Base-by-base conservation (phyloP, 2,888 invertebrate genomes). In the Drosophila fungiperda region DNA sequence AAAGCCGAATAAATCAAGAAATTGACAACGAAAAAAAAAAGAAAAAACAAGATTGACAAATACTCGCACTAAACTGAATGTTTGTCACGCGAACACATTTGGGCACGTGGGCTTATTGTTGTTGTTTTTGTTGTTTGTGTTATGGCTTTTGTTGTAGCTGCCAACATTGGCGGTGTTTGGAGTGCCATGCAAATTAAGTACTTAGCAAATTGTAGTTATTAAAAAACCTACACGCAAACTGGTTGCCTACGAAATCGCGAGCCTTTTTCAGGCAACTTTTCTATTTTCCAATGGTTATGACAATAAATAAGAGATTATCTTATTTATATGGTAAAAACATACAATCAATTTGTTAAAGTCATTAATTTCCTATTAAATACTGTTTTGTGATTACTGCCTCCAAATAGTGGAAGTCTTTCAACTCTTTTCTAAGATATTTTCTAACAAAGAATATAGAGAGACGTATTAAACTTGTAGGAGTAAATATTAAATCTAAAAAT, bases 201-300 rank as follows among this genome's bases (percentile, higher is more conserved):
- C 73, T 90, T 86, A 76, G 82, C 69, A 70, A 90, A 88, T 85
- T 86, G 67, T 76, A 71, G 71, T 86, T 80, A 85, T 83, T 81
- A 76, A 61, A 61, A 73, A 74, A 29, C 45, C n/a, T n/a, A 38
- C 79, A 77, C 69, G 79, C 75, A 69, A 78, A 60, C 26, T 49
- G 11, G n/a, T 26, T n/a, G n/a, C 53, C n/a, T 8, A 20, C 32
- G 26, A 73, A 58, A 61, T 35, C 50, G 66, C 58, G 49, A 55
- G 40, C 59, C 35, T 35, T 63, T 60, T 6, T 4, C 36, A 1
- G 23, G 45, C 38, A 60, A 49, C 48, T 52, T 62, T 55, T 5
- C 0, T 7, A 8, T 0, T 35, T 20, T 8, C 2, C 26, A 55
- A 50, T 50, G 33, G 12, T n/a, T 52, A 3, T n/a, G 4, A 45